Conservation (phyloP, 1,140 invertebrate genomes). For the Lordiphosa mommai region DNA sequence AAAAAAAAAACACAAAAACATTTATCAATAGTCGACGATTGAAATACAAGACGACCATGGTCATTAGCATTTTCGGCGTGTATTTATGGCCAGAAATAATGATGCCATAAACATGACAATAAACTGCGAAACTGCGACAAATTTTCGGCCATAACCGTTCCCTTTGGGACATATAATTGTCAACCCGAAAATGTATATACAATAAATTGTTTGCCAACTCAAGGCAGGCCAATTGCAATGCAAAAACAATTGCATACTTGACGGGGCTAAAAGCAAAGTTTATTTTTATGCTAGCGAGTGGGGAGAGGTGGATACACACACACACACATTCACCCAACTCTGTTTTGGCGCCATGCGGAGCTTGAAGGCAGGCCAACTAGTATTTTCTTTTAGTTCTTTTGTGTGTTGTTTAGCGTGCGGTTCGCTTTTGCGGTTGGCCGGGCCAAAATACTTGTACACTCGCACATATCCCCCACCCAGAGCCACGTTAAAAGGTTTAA, state of each 20-base stretch:
- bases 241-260: conserved; percentile 70
- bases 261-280: conserved; percentile 64
- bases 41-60: conserved; percentile 56
- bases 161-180: conserved; percentile 67
- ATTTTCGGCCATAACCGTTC: conserved; percentile 51
- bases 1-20: conserved; percentile 47
- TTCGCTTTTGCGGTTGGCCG: conserved; percentile 42
- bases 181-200: conserved; percentile 52
- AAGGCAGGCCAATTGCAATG: conserved; percentile 48
- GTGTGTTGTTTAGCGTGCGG: conserved; percentile 70
- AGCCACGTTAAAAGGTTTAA: not conserved
- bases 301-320: conserved; percentile 54
- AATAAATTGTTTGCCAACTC: conserved; percentile 54
- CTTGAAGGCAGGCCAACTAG: conserved; percentile 43
- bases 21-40: conserved; percentile 70
- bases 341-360: conserved; percentile 68
- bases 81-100: conserved; percentile 73
- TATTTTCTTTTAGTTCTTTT: conserved; percentile 54
- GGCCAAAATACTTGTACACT: not conserved
- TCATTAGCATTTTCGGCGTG: conserved; percentile 75
- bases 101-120: conserved; percentile 72
- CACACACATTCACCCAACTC: conserved; percentile 53
- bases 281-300: conserved; percentile 70
- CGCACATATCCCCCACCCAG: not conserved
- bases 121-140: conserved; percentile 70